Percentiles rank a stretch among this genome's conserved stretches.
Conservation (phyloP, 2,113 vertebrate species). For the Lipotes vexillifer region DNA sequence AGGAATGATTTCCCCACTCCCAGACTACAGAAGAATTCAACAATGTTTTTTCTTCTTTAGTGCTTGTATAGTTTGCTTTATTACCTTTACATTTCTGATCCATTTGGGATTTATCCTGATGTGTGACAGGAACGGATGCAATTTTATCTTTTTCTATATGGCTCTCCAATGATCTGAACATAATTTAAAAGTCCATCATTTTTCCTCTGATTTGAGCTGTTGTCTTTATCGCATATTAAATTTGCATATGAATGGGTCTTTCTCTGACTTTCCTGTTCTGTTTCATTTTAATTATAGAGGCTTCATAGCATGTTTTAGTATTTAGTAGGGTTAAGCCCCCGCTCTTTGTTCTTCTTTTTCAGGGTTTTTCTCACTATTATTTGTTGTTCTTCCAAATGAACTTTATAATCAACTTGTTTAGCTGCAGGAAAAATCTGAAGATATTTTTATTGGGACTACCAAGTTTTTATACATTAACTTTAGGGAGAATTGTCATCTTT, state of each 20-base stretch:
- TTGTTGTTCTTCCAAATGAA: background rate
- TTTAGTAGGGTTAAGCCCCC: background rate
- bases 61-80: background rate
- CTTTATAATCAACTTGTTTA: background rate
- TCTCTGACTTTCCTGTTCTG: background rate
- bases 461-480: background rate
- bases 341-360: background rate
- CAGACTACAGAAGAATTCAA: background rate
- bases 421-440: background rate
- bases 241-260: background rate
- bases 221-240: background rate
- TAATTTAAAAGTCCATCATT: background rate
- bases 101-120: background rate
- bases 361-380: background rate
- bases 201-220: background rate
- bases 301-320: background rate
- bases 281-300: background rate
- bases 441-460: background rate
- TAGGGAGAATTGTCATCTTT: background rate
- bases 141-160: background rate
- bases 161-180: background rate
- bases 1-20: background rate
- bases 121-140: background rate
- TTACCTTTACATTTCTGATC: background rate
- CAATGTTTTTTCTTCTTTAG: background rate